phyloP scores from a whole-genome alignment of 2,797 vertebrate genomes.

The Falco novaeseelandiae region DNA sequence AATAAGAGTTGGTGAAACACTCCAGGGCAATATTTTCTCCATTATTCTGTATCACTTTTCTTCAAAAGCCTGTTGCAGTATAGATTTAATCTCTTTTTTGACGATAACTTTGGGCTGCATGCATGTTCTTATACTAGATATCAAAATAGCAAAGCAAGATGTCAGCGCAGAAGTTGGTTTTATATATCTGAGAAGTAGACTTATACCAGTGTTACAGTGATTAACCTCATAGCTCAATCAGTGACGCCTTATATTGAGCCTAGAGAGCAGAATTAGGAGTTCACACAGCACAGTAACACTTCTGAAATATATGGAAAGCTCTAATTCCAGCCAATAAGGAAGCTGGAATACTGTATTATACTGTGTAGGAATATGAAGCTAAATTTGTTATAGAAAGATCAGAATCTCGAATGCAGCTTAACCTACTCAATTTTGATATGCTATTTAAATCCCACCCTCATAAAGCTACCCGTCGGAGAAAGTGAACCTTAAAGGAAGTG shows the following conservation, averaged over 20 bases:
- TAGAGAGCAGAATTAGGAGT: background rate
- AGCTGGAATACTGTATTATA: background rate
- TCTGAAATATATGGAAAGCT: background rate
- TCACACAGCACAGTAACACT: background rate
- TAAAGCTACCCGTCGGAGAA: background rate
- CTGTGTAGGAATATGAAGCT: background rate
- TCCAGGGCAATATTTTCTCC: background rate
- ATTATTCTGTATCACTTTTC: background rate
- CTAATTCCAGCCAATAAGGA: background rate
- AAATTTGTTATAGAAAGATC: background rate
- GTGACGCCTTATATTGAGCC: background rate
- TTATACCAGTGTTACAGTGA: background rate
- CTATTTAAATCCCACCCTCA: background rate
- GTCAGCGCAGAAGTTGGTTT: background rate
- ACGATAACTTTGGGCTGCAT: background rate
- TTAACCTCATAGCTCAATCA: background rate
- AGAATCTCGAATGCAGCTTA: background rate
- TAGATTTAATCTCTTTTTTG: background rate
- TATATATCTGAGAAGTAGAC: background rate
- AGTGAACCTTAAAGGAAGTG: slow-evolving; percentile 51
- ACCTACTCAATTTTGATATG: background rate
- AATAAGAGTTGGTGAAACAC: background rate
- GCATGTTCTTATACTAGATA: background rate
- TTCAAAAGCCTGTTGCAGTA: background rate
- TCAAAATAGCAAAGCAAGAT: background rate